Percentiles rank a stretch among this genome's conserved stretches.
Conservation (phyloP, 2,797 vertebrate species). For the Sylvilagus floridanus region DNA sequence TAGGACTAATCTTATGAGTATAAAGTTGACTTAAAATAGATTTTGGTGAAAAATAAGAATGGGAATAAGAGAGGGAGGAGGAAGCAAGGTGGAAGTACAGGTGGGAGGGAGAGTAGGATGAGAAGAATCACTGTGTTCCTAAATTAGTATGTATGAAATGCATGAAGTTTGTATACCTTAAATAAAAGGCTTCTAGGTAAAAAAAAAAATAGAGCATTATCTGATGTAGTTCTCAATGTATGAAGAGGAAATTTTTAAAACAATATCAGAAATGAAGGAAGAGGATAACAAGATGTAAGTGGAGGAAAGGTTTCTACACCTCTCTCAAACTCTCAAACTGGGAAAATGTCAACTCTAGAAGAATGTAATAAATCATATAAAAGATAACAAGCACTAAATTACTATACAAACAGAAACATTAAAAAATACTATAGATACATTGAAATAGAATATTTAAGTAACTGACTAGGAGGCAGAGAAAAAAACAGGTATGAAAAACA, state of each 20-base stretch:
- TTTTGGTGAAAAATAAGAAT: no score
- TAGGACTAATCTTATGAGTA: no score
- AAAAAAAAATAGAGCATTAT: neutral
- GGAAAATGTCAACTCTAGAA: constrained; percentile 33
- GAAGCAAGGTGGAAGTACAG: no score
- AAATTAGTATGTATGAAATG: no score
- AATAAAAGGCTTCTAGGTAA: no score
- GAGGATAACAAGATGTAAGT: neutral
- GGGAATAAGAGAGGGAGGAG: no score
- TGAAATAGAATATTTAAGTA: constrained; percentile 10
- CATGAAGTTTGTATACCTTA: no score
- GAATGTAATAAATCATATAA: neutral
- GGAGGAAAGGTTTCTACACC: neutral
- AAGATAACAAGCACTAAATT: neutral
- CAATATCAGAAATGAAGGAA: neutral
- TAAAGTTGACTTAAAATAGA: no score
- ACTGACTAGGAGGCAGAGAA: neutral
- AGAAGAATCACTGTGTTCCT: no score
- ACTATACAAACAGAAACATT: neutral
- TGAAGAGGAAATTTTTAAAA: constrained; percentile 43
- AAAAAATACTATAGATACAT: neutral
- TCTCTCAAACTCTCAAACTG: neutral
- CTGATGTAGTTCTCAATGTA: neutral
- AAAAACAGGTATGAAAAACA: neutral
- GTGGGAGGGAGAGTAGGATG: no score